Base-by-base conservation (phyloP, 2,113 vertebrate species). In the Hymenochirus boettgeri region DNA sequence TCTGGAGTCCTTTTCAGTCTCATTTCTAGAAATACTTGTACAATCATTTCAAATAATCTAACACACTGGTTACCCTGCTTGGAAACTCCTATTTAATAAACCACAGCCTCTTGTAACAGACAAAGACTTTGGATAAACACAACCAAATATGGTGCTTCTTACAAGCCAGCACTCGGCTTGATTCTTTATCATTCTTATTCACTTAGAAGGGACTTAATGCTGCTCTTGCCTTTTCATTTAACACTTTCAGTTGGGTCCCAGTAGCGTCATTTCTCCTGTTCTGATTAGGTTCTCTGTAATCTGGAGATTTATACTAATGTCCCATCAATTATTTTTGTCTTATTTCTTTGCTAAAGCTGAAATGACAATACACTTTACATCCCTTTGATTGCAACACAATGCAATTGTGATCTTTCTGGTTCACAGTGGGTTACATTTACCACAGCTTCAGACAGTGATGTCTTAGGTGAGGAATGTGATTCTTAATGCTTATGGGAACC, bases 121-220 rank as follows among this genome's bases (percentile, higher is more conserved):
- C 52, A 56, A 53, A 61, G 61, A 69, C 72, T 72, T 24, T 2
- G 55, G 61, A 75, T 64, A 37, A 13, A 78, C 73, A 73, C 76
- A 58, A 71, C 83, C 82, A 85, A 83, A 83, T 81, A 85, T 70
- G 79, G 81, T 78, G 35, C 71, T 79, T 70, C 70, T 67, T 67
- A 70, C 67, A 61, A 72, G 62, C 71, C 62, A 69, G 26, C 65
- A 65, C 61, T 57, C 22, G 24, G 53, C 29, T 3, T 23, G 48
- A 59, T 58, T 24, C 46, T 66, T 59, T 66, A 66, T 66, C 64
- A 66, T 66, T 55, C 48, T 42, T 35, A 10, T 19, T 57, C 53
- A 29, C 21, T 26, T 42, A 7, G 55, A 42, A 51, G 29, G 31
- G 29, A 42, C 55, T 57, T 57, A 8, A 57, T 42, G 9, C 22